phyloP scores from a whole-genome alignment of 1,140 invertebrate species.

The Cotesia typhae region DNA sequence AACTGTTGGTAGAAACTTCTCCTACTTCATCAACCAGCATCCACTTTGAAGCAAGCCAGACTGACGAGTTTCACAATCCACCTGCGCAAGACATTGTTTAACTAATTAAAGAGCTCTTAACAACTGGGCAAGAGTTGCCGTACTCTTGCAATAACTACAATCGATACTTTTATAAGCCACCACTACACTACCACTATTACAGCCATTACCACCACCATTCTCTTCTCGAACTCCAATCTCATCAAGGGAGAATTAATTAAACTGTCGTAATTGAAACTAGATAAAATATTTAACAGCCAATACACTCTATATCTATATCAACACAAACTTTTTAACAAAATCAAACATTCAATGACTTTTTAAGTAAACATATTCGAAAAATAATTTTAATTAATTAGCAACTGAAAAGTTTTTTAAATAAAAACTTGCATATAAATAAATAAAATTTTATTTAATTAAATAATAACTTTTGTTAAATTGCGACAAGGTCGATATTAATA shows the following conservation, averaged over 20 bases:
- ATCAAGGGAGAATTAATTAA: constrained; percentile 17
- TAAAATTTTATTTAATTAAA: not conserved
- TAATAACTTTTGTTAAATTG: not conserved
- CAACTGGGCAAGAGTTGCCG: constrained; percentile 5
- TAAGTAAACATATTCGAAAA: not conserved
- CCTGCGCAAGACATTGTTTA: constrained; percentile 28
- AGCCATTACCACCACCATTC: not conserved
- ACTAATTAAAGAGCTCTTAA: constrained; percentile 34
- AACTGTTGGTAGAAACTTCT: not conserved
- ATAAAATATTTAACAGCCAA: not conserved
- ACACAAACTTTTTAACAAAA: not conserved
- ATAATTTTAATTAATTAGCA: constrained; percentile 4
- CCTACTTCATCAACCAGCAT: not conserved
- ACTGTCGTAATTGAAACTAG: constrained; percentile 14
- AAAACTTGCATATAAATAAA: not conserved
- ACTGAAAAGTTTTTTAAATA: not conserved
- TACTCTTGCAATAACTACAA: constrained; percentile 22
- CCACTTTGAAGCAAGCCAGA: constrained; percentile 22
- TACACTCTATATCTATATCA: too few species aligned
- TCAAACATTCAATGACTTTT: not conserved
- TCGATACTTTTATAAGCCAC: constrained; percentile 27
- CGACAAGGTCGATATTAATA: too few species aligned
- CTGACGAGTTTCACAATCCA: constrained; percentile 28
- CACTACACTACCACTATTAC: not conserved
- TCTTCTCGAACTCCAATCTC: not conserved